Evolutionary conservation across 2,113 vertebrate genomes (phyloP).

Genomic region (Sorex fumeus): DNA sequence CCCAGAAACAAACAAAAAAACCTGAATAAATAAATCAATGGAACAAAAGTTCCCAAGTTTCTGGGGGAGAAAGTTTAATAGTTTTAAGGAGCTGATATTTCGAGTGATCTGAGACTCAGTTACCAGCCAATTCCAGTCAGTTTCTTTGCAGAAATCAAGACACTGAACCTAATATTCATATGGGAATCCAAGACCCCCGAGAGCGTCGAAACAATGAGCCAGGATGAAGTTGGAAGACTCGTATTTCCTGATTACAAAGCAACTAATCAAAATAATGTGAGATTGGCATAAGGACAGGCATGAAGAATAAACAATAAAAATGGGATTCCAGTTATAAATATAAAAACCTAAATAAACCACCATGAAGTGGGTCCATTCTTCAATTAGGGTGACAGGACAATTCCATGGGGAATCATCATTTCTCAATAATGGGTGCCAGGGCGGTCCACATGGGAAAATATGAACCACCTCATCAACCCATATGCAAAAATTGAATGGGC

Average conservation of each 20-base stretch:
- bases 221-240: background rate
- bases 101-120: background rate
- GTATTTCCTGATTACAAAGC: background rate
- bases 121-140: background rate
- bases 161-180: background rate
- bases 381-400: background rate
- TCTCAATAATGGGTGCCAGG: background rate
- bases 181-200: background rate
- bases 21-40: no score
- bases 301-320: no score
- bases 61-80: no score
- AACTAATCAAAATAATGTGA: background rate
- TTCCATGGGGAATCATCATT: background rate
- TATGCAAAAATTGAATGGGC: background rate
- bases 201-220: background rate
- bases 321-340: no score
- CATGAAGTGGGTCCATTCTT: background rate
- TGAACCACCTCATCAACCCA: background rate
- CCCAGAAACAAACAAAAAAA: no score
- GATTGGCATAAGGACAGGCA: no score
- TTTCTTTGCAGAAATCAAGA: conserved; percentile 14
- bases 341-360: no score
- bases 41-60: no score
- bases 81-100: no score
- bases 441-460: background rate